phyloP scores from a whole-genome alignment of 2,113 vertebrate genomes.

The Apodemus sylvaticus region DNA sequence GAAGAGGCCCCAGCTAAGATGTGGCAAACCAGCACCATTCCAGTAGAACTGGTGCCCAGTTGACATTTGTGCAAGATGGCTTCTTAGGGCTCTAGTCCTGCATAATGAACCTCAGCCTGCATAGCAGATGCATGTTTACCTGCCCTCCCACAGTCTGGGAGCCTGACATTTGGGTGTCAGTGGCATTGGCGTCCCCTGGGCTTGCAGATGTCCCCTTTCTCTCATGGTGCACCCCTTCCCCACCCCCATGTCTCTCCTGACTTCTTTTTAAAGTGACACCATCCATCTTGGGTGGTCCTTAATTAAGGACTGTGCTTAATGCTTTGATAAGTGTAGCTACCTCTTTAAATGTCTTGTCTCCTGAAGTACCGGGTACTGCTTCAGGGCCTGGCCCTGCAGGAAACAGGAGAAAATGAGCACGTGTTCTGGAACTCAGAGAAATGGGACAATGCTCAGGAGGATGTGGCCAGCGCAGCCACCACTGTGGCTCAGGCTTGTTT shows the following conservation, averaged over 20 bases:
- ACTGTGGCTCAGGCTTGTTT: too few relatives aligned
- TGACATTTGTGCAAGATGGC: background rate
- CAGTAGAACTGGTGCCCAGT: background rate
- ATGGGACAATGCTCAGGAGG: background rate
- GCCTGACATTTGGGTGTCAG: background rate
- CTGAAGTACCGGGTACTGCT: background rate
- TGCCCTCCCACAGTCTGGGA: background rate
- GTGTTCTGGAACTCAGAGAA: background rate
- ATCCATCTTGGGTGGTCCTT: background rate
- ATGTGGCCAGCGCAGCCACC: rapidly evolving
- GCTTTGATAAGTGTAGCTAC: background rate
- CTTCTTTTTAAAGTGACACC: background rate
- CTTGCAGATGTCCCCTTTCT: background rate
- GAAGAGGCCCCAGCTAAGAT: background rate
- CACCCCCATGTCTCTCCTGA: background rate
- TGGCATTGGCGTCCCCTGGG: background rate
- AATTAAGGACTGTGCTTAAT: background rate
- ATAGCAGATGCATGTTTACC: too few relatives aligned
- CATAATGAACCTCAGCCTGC: background rate
- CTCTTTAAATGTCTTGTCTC: background rate
- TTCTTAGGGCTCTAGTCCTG: background rate
- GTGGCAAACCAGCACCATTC: background rate
- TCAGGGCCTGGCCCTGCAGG: background rate
- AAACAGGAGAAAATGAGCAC: background rate
- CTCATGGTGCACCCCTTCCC: background rate